Evolutionary conservation across 2,113 vertebrate species (phyloP), one percentile per base, ranked within the genome.

Genomic region (Perca flavescens): DNA sequence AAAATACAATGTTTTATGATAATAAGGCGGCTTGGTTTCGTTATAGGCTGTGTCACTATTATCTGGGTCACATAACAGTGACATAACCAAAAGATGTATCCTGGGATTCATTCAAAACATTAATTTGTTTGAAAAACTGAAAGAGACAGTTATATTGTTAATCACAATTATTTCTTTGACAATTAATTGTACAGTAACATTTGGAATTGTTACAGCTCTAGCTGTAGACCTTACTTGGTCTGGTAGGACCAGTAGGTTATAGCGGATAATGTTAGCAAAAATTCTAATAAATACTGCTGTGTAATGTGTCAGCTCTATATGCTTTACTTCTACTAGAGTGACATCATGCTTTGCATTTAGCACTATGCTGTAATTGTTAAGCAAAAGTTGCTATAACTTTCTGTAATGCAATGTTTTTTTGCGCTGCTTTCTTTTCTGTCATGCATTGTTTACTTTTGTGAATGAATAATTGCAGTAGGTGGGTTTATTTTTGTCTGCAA

Each of bases 221-320:
- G 40, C 40, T 43, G 40, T 43, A 43, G 40, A 11, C 40, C 9
- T 43, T 43, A 31, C 28, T 54, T 34, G 5, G 12, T 72, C 22
- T 49, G 49, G 36, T 57, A 31, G 56, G 36, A 77, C n/a, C 34
- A 75, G 14, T 62, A 62, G 58, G 6, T 34, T 19, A 61, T 61
- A 22, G 31, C 8, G 16, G 28, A 16, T 31, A 46, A 46, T 71
- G 8, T 28, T 22, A 31, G 49, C 47, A 25, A 40, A 34, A 28
- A 17, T 40, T 62, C 21, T 7, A 28, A 58, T 36, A 70, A 14
- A 74, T 16, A 12, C 46, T 50, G 34, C 34, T 63, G 10, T 62
- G 2, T 62, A 14, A 52, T 43, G 6, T 21, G 49, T 54, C 57
- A 17, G 13, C 16, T 54, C 8, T 22, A 43, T 69, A 31, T 69